Conservation (phyloP, 1,140 invertebrate genomes). For the Nymphalis io region DNA sequence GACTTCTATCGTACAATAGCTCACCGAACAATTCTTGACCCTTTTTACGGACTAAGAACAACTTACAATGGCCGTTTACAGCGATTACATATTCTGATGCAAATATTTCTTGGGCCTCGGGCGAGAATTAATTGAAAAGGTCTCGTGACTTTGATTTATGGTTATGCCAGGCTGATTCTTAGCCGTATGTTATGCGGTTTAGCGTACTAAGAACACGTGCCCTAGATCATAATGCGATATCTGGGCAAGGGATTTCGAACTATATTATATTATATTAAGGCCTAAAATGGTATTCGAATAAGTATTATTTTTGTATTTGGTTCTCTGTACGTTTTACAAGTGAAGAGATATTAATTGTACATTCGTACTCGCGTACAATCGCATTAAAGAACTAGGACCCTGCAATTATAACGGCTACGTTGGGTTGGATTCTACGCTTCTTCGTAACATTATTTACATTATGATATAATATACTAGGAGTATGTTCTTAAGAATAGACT, state of each 20-base stretch:
- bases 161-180: constrained; percentile 25
- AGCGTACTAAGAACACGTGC: constrained; percentile 12
- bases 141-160: constrained; percentile 71
- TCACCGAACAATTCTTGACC: constrained; percentile 65
- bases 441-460: neutral
- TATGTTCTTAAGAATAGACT: neutral
- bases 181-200: constrained; percentile 20
- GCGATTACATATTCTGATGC: constrained; percentile 72
- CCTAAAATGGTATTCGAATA: constrained; percentile 16
- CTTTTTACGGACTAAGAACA: constrained; percentile 63
- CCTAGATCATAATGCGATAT: constrained; percentile 18
- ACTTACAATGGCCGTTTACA: constrained; percentile 62
- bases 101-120: constrained; percentile 65
- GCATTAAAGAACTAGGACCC: constrained; percentile 20
- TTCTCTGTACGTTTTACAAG: constrained; percentile 17
- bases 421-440: constrained; percentile 12
- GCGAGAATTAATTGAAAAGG: constrained; percentile 77
- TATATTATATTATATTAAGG: constrained; percentile 5
- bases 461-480: neutral
- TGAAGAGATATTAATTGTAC: constrained; percentile 29
- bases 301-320: constrained; percentile 1
- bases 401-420: constrained; percentile 24
- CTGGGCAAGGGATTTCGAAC: constrained; percentile 14
- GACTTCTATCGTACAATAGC: constrained; percentile 58
- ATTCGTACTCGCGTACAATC: constrained; percentile 24